Base-by-base conservation (phyloP, 2,113 vertebrate genomes). In the Gobius niger region DNA sequence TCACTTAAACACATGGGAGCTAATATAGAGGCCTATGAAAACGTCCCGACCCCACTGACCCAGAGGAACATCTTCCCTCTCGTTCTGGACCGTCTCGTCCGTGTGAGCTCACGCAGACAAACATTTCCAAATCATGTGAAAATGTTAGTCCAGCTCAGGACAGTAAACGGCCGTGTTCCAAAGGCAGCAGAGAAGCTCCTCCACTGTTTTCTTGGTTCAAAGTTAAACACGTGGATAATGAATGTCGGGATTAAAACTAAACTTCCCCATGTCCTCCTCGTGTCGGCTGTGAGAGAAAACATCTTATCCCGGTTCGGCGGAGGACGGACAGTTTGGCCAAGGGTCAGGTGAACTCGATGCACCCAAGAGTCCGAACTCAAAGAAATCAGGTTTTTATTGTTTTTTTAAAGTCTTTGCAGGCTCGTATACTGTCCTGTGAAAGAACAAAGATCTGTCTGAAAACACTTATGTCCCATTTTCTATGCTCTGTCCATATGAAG, bases 181-280 rank as follows among this genome's bases (percentile, higher is more conserved):
- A 34, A 34, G 3, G 24, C 24, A 34, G 24, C 24, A 34, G 24
- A 34, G 24, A 34, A n/a, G 65, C 63, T 78, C 80, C 68, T 46
- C 67, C 47, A 1, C 1, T 82, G 68, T 82, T 84, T 82, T 77
- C 72, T 63, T 80, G 65, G 74, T 70, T 60, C 49, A 44, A 78
- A 67, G 65, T 60, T 64, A 67, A 72, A 69, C 57, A 65, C 70
- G 10, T 74, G 51, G 47, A 65, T 85, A 81, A 84, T 65, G 78
- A 44, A 76, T 66, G 72, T 82, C 74, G 68, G 60, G 72, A 76
- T 85, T 72, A 77, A 81, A 50, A 24, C 44, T 67, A 53, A 14
- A 12, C 65, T 64, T 80, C 80, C 4, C 61, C 61, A 68, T 73
- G 47, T 78, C 49, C 19, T 7, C 65, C 60, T 73, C 75, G 24